These are phyloP conservation scores for Cynocephalus volans DNA, from an alignment of 2,113 vertebrate genomes.

Conservation along the genomic window DNA sequence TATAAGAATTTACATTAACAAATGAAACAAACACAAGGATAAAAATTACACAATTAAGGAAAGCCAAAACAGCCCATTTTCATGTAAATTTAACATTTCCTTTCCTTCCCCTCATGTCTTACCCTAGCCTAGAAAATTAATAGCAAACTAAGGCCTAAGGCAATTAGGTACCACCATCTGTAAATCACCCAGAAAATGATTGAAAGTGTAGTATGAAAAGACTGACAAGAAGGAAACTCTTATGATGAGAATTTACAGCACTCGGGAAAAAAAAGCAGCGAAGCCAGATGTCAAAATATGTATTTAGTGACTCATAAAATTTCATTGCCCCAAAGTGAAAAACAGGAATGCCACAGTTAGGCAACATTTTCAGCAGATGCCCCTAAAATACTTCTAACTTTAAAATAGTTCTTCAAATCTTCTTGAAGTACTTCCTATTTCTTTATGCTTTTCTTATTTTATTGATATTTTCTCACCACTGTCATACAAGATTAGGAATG, in stretches of 20 bases:
- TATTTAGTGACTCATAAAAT: conserved; percentile 85
- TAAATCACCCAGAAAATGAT: conserved; percentile 81
- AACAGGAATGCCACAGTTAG: conserved; percentile 70
- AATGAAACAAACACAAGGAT: conserved; percentile 52
- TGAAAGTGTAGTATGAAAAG: conserved; percentile 81
- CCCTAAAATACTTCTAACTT: conserved; percentile 76
- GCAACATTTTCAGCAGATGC: conserved; percentile 84
- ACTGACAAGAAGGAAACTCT: conserved; percentile 81
- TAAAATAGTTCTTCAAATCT: conserved; percentile 74
- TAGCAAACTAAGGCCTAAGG: conserved; percentile 67
- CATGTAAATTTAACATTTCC: conserved; percentile 54
- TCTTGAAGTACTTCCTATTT: conserved; percentile 52
- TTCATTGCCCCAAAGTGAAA: conserved; percentile 77
- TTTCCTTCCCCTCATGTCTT: conserved; percentile 31
- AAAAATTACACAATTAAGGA: conserved; percentile 50
- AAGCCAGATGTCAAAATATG: conserved; percentile 86
- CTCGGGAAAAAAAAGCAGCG: conserved; percentile 75
- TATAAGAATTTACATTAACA: conserved; percentile 66
- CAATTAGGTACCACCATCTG: conserved; percentile 84
- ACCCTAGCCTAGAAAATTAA: conserved; percentile 67
- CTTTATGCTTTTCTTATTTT: conserved; percentile 40
- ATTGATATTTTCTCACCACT: conserved; percentile 12
- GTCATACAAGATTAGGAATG: not conserved
- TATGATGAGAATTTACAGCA: conserved; percentile 81
- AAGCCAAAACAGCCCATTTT: conserved; percentile 24